A percentile compares a stretch with the other conserved stretches of the same genome.
phyloP scores from a whole-genome alignment of 2,888 invertebrate genomes.

The Ichneumon xanthorius region DNA sequence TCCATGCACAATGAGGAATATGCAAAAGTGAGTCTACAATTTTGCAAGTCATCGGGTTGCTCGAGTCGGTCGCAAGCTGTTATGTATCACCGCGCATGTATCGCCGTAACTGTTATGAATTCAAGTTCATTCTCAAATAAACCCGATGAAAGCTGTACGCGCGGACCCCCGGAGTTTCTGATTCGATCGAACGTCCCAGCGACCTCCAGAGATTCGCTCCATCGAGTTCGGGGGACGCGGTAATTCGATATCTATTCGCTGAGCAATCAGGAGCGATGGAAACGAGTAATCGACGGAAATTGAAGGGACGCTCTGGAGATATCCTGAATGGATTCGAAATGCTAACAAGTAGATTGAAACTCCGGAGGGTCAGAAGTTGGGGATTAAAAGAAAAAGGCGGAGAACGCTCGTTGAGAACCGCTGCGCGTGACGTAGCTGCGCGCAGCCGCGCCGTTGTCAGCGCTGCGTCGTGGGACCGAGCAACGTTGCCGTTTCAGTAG shows the following conservation, averaged over 20 bases:
- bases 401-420: slow-evolving; percentile 35
- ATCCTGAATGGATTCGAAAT: background rate
- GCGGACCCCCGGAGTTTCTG: background rate
- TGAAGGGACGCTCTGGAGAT: background rate
- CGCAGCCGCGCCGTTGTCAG: slow-evolving; percentile 37
- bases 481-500: slow-evolving; percentile 64
- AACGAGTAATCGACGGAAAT: slow-evolving; percentile 1
- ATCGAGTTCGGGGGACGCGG: background rate
- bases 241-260: background rate
- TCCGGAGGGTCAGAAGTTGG: background rate
- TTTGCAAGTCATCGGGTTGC: background rate
- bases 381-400: background rate
- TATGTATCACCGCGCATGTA: slow-evolving; percentile 2
- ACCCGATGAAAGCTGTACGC: slow-evolving; percentile 8
- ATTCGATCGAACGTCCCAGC: background rate
- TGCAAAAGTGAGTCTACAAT: background rate
- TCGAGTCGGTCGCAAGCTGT: slow-evolving; percentile 2
- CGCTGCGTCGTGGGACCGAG: background rate
- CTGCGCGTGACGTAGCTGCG: slow-evolving; percentile 42
- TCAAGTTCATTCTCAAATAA: slow-evolving; percentile 31
- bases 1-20: too few relatives aligned
- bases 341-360: background rate
- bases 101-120: slow-evolving; percentile 30
- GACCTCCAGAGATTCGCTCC: background rate
- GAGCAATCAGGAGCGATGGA: background rate